Evolutionary conservation across 2,888 invertebrate genomes (phyloP).

Genomic region (Cyrtodaria siliqua): DNA sequence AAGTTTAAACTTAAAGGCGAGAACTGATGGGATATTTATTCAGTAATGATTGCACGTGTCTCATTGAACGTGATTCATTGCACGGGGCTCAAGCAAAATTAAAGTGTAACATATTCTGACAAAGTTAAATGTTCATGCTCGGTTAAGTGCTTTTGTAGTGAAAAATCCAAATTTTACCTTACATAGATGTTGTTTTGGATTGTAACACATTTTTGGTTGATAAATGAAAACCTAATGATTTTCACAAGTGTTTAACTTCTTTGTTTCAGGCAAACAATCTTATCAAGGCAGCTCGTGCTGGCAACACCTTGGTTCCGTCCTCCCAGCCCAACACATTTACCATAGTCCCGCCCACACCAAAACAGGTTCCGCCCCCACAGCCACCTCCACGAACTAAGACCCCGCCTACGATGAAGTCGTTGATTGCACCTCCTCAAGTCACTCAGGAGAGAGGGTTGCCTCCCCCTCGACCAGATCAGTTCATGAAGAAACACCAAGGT

Average conservation of each 20-base stretch:
- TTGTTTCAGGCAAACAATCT: slow-evolving; percentile 59
- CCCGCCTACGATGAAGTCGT: not conserved
- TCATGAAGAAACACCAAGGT: slow-evolving; percentile 38
- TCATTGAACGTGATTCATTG: no score
- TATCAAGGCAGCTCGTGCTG: slow-evolving; percentile 62
- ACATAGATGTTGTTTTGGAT: no score
- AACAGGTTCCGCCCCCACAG: slow-evolving; percentile 18
- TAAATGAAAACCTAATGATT: no score
- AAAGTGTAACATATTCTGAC: no score
- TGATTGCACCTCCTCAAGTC: not conserved
- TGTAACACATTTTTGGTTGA: no score
- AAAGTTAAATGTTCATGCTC: no score
- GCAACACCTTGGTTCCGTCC: slow-evolving; percentile 61
- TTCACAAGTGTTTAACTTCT: not conserved
- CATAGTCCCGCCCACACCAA: slow-evolving; percentile 45
- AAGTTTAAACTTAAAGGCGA: no score
- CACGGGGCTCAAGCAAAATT: no score
- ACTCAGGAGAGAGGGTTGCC: slow-evolving; percentile 24
- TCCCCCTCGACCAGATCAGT: slow-evolving; percentile 43
- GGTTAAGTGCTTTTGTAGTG: no score
- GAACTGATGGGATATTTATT: no score
- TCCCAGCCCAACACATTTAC: slow-evolving; percentile 61
- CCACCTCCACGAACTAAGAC: not conserved
- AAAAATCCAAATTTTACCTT: no score
- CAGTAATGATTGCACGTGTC: no score